These are phyloP conservation scores for Cephus runcator DNA, from an alignment of 2,888 invertebrate species.

Conservation along the genomic window DNA sequence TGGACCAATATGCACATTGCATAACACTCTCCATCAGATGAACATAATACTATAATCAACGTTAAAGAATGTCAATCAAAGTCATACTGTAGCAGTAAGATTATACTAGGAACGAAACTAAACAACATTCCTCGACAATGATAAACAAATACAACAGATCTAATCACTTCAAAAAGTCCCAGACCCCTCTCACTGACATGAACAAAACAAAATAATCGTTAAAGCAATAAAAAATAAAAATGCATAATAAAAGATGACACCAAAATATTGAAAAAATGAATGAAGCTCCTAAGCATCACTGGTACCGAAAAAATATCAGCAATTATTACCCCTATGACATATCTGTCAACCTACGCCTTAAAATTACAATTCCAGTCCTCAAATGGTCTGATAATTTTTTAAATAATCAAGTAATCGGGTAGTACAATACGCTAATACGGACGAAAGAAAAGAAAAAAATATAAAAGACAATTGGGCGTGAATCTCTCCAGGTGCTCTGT, in stretches of 20 bases:
- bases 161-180: neutral
- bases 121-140: neutral
- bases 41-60: neutral
- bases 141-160: neutral
- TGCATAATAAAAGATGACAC: slow-evolving; percentile 11
- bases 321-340: neutral
- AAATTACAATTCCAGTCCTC: neutral
- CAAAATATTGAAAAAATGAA: neutral
- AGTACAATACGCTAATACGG: neutral
- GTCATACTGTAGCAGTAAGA: neutral
- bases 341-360: neutral
- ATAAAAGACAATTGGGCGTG: neutral
- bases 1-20: neutral
- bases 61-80: neutral
- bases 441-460: neutral
- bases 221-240: neutral
- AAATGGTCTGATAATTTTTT: neutral
- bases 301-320: neutral
- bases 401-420: neutral
- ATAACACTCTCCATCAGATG: neutral
- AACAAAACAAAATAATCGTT: slow-evolving; percentile 24
- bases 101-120: neutral
- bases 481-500: neutral
- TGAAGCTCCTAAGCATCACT: neutral
- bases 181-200: neutral